A percentile compares a stretch with the other conserved stretches of the same genome.
These are phyloP conservation scores for Trissoscelio sp. DNA, from an alignment of 2,888 invertebrate genomes.

Conservation along the genomic window DNA sequence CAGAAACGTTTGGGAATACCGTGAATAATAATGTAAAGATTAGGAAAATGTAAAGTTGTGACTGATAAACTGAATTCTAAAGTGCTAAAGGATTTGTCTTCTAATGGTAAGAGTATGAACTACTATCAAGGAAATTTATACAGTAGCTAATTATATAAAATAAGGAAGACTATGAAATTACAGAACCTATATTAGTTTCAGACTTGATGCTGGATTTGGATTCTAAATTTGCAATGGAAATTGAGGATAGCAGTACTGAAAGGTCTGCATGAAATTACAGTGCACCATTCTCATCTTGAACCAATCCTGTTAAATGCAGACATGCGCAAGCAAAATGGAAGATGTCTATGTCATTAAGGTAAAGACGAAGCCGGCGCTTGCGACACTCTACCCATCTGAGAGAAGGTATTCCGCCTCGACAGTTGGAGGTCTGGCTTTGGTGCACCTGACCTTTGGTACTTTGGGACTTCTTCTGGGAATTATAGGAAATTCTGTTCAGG, in stretches of 20 bases:
- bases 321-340: slow-evolving; percentile 84
- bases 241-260: neutral
- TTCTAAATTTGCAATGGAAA: neutral
- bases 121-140: too few species aligned
- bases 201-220: too few species aligned
- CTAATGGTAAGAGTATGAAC: too few species aligned
- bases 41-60: neutral
- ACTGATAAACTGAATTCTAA: too few species aligned
- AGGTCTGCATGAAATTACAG: neutral
- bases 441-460: slow-evolving; percentile 86
- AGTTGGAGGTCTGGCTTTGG: slow-evolving; percentile 87
- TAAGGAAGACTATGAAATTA: too few species aligned
- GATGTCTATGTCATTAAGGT: slow-evolving; percentile 88
- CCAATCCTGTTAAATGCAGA: slow-evolving; percentile 8
- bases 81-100: too few species aligned
- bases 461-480: slow-evolving; percentile 86
- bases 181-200: too few species aligned
- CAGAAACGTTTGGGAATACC: neutral
- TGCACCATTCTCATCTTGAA: neutral
- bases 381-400: slow-evolving; percentile 87
- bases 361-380: slow-evolving; percentile 86
- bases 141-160: too few species aligned
- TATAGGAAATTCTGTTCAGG: slow-evolving; percentile 82
- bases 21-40: neutral
- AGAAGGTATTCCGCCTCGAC: slow-evolving; percentile 88